Base-by-base conservation (phyloP, 2,113 vertebrate genomes). In the Albula goreensis region DNA sequence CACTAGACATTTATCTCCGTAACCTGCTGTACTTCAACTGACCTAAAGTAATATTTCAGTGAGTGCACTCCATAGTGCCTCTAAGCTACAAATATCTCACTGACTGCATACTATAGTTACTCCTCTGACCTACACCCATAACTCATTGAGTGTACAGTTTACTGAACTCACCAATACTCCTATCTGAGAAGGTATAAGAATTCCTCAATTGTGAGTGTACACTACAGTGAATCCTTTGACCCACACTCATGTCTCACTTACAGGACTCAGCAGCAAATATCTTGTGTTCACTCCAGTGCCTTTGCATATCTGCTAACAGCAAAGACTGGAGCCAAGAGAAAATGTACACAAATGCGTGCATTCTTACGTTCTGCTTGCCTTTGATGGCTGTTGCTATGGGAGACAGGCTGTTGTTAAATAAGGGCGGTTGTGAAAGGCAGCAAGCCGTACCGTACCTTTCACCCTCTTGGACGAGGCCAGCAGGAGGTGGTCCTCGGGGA, bases 401-500 rank as follows among this genome's bases (percentile, higher is more conserved):
- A 31, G 1, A 25, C 85, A n/a, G 7, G 8, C 50, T 22, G 56
- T 56, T 70, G 50, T 66, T 41, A 41, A 86, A 86, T n/a, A 80
- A 81, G 19, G 3, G 8, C 1, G 81, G 56, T 52, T 31, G 41
- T 22, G 60, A 66, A 63, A 80, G 49, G 19, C 81, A 87, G 78
- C 9, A 22, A 53, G 50, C 31, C 15, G 31, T 41, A 49, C 17
- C 53, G 49, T 94, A 99, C 98, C 98, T 98, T 99, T 99, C 93
- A 99, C 98, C 94, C 98, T 96, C 95, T 99, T 99, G 41, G 98
- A 99, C 56, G 98, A 99, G 79, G 98, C 98, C 93, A 99, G 94
- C 89, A 99, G 95, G 90, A 99, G 97, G 94, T 99, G 98, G 90
- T 99, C 98, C 95, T 99, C 98, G 89, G 98, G 98, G 91, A 99